Conservation (phyloP, 1,140 invertebrate species). For the Riptortus pedestris region DNA sequence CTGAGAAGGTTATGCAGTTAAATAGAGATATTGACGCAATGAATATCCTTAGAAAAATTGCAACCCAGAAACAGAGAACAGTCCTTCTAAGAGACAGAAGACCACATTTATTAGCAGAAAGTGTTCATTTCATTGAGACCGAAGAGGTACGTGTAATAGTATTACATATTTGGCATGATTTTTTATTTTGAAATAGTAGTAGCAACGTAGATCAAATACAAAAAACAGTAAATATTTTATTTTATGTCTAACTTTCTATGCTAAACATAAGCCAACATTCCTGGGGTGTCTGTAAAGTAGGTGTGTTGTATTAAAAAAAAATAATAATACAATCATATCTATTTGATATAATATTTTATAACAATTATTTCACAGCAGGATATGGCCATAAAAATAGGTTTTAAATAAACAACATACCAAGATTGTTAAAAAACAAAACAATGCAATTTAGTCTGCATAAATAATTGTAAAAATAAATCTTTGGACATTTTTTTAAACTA, state of each 20-base stretch:
- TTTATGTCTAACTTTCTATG: constrained; percentile 24
- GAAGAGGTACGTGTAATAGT: constrained; percentile 36
- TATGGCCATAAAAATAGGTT: too few species aligned
- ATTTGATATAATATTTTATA: too few species aligned
- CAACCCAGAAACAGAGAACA: constrained; percentile 64
- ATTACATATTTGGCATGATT: background rate
- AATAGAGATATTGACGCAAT: constrained; percentile 66
- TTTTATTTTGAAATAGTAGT: background rate
- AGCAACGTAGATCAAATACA: constrained; percentile 11
- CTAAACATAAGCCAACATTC: too few species aligned
- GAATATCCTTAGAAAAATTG: constrained; percentile 66
- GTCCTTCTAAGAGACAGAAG: constrained; percentile 65
- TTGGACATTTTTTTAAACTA: too few species aligned
- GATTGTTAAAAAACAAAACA: too few species aligned
- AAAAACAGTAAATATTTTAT: background rate
- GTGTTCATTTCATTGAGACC: constrained; percentile 55
- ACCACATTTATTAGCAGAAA: constrained; percentile 70
- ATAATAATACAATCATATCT: too few species aligned
- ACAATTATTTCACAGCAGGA: too few species aligned
- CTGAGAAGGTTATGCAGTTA: constrained; percentile 63
- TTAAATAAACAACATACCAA: too few species aligned
- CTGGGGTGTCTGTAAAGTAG: too few species aligned
- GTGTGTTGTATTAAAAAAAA: too few species aligned
- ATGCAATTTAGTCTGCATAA: too few species aligned
- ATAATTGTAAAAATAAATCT: too few species aligned